Evolutionary conservation across 1,140 invertebrate genomes (phyloP), one percentile per base, ranked within the genome.

Genomic region (Cryptotermes secundus): DNA sequence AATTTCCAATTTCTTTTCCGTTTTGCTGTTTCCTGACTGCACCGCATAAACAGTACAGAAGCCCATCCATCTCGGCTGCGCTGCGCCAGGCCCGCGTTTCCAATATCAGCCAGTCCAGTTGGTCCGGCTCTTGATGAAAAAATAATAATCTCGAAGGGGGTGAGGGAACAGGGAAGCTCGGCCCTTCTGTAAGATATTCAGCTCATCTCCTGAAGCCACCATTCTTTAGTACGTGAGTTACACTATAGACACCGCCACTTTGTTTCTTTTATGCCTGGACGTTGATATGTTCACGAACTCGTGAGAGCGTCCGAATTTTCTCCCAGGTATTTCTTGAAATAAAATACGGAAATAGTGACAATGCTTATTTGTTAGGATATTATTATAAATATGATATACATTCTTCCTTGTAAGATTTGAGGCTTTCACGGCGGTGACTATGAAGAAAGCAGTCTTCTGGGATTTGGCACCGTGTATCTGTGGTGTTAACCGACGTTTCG

Each of bases 1-100:
- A 84, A 80, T 84, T 84, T 84, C 83, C 83, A 84, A 84, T 84
- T 84, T 84, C 83, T 79, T 80, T 84, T 79, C 83, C 83, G 34
- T 79, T 80, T 84, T 83, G 42, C 45, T 35, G 42, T 34, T 79
- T 83, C 49, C 83, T 45, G 35, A 34, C 83, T 72, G 59, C 83
- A 59, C 45, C 83, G 83, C 83, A 84, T 84, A 84, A 84, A 84
- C 83, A 84, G 83, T 80, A 80, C 83, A 80, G 83, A 34, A 45
- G 80, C 34, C 83, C 83, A 84, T 84, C 83, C 83, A 80, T 84
- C 83, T 84, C 83, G 24, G 35, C 53, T 19, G 34, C 42, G 16
- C 10, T 26, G n/a, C 35, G 26, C 34, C 81, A 31, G 35, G 7
- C 36, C 24, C 81, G 36, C 49, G 81, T 82, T 82, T 82, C 81